Evolutionary conservation across 1,140 invertebrate species (phyloP), one percentile per base, ranked within the genome.

Genomic region (Bradysia coprophila): DNA sequence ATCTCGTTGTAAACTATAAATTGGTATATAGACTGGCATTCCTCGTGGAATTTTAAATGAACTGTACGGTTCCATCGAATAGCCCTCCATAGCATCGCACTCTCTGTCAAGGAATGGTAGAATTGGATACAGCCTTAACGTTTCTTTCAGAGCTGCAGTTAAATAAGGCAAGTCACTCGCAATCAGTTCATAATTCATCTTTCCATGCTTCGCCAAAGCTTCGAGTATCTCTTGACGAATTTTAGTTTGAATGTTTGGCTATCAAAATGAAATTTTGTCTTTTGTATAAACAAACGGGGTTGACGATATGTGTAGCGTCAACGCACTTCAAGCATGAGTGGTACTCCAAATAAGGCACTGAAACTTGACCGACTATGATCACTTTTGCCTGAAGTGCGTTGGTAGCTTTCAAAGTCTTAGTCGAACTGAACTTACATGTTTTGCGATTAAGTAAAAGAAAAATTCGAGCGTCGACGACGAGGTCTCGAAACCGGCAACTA

Each of bases 401-500:
- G n/a, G n/a, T n/a, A n/a, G n/a, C n/a, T n/a, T n/a, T n/a, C n/a
- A n/a, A n/a, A n/a, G n/a, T n/a, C n/a, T n/a, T n/a, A n/a, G n/a
- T n/a, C n/a, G n/a, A n/a, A n/a, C n/a, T n/a, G n/a, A n/a, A n/a
- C n/a, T n/a, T 1, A 68, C 69, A 51, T 31, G 28, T n/a, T n/a
- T 9, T 1, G 81, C 72, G 36, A 89, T 51, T 49, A 78, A 72
- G 47, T 79, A 73, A 0, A 81, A 52, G 6, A 68, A 63, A 50
- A 76, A 78, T 0, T 71, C 59, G 41, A 88, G 68, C 1, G 75
- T 66, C 4, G 72, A 74, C 1, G 79, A 76, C 0, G 81, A 80
- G 0, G 85, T 87, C 54, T 88, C 82, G 41, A 77, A 81, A 4
- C 81, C 78, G 32, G 81, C 81, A 1, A 72, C 57, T 40, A 82